Percentiles rank a stretch among this genome's conserved stretches.
Conservation (phyloP, 2,113 vertebrate genomes). For the Sylvilagus bachmani region DNA sequence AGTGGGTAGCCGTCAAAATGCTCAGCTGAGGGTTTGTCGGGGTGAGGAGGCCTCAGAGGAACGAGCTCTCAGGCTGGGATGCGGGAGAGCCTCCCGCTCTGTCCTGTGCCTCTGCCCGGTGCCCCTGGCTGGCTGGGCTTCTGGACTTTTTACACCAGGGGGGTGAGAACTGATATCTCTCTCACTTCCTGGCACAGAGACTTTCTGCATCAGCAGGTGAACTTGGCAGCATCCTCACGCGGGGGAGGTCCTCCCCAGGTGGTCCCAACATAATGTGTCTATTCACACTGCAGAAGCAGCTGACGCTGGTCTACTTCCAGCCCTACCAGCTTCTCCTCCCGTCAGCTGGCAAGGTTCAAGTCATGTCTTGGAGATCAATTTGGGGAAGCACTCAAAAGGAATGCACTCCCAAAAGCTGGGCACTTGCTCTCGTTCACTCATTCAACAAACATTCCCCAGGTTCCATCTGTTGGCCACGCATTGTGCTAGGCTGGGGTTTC, state of each 20-base stretch:
- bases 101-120: background rate
- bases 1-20: background rate
- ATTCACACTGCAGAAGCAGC: background rate
- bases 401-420: background rate
- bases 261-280: background rate
- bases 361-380: background rate
- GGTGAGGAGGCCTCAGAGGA: background rate
- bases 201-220: background rate
- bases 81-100: background rate
- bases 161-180: background rate
- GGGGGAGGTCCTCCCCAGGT: background rate
- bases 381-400: background rate
- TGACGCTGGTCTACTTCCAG: background rate
- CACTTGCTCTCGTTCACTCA: background rate
- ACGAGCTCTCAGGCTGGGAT: background rate
- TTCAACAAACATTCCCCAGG: background rate
- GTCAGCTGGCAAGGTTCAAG: constrained; percentile 1
- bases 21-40: no score
- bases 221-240: background rate
- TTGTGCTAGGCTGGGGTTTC: background rate
- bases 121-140: background rate
- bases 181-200: background rate
- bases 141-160: background rate
- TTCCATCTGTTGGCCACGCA: background rate
- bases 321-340: background rate